Percentiles rank a stretch among this genome's conserved stretches.
phyloP scores from a whole-genome alignment of 2,888 invertebrate species.

The Xestia sexstrigata region DNA sequence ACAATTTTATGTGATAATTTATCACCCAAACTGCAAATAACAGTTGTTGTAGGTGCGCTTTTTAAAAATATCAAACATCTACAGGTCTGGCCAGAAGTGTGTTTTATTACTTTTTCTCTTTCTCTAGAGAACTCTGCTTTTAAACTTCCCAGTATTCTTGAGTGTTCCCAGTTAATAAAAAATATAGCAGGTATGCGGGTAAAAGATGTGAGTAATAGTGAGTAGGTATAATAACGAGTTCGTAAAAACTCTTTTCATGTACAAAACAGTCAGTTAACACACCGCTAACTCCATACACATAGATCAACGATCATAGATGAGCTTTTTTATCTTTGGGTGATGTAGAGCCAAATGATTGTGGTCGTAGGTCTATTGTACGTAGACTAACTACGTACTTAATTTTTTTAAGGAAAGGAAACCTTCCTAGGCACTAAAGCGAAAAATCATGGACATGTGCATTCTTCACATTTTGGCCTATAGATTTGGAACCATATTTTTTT shows the following conservation, averaged over 20 bases:
- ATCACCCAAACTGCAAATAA: constrained; percentile 76
- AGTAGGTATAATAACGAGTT: not conserved
- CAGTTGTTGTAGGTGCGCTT: constrained; percentile 59
- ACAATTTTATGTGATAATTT: constrained; percentile 85
- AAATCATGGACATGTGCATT: no score
- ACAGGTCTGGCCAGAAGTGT: not conserved
- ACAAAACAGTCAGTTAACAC: not conserved
- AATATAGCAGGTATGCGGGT: not conserved
- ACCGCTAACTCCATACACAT: not conserved
- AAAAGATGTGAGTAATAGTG: not conserved
- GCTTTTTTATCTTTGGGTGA: not conserved
- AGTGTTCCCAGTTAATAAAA: not conserved
- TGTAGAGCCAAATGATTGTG: not conserved
- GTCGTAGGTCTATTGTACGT: no score
- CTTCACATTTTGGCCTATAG: no score
- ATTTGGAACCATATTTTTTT: no score
- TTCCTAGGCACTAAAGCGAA: no score
- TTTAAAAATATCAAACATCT: constrained; percentile 40
- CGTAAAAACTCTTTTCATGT: not conserved
- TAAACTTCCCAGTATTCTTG: not conserved
- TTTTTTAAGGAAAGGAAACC: no score
- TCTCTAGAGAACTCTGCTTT: not conserved
- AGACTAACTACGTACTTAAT: no score
- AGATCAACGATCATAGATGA: no score
- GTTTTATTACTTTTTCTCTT: not conserved